Conservation (phyloP, 2,888 invertebrate species). For the Salpingus planirostris region DNA sequence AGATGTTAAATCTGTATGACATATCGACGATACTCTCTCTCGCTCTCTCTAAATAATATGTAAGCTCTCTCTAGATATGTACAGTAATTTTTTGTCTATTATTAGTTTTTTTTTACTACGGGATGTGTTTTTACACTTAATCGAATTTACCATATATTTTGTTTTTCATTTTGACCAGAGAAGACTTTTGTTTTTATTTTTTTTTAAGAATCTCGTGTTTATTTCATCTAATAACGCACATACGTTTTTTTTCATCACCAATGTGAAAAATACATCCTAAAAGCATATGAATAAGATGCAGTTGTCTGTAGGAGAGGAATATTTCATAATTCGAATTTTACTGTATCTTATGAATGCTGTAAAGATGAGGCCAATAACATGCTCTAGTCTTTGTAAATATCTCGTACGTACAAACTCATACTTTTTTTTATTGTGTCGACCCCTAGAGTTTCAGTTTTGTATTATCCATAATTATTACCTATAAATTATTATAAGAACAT, state of each 20-base stretch:
- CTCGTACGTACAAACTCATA: conserved; percentile 32
- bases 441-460: conserved; percentile 17
- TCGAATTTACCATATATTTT: neutral
- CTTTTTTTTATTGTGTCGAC: conserved; percentile 17
- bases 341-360: too few species aligned
- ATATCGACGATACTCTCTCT: conserved; percentile 37
- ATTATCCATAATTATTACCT: conserved; percentile 9
- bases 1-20: conserved; percentile 30
- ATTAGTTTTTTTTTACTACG: conserved; percentile 19
- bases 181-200: too few species aligned
- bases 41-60: conserved; percentile 25
- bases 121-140: conserved; percentile 23
- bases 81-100: conserved; percentile 24
- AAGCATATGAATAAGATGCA: conserved; percentile 30
- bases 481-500: conserved; percentile 14
- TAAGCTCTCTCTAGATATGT: conserved; percentile 32
- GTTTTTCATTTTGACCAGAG: conserved; percentile 1
- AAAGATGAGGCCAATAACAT: conserved; percentile 28
- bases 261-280: conserved; percentile 27
- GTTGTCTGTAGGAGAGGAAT: too few species aligned
- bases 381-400: conserved; percentile 38
- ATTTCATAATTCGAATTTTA: too few species aligned
- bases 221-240: conserved; percentile 5
- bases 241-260: conserved; percentile 4
- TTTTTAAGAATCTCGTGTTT: too few species aligned